Base-by-base conservation (phyloP, 2,113 vertebrate genomes). In the Tapirus terrestris region DNA sequence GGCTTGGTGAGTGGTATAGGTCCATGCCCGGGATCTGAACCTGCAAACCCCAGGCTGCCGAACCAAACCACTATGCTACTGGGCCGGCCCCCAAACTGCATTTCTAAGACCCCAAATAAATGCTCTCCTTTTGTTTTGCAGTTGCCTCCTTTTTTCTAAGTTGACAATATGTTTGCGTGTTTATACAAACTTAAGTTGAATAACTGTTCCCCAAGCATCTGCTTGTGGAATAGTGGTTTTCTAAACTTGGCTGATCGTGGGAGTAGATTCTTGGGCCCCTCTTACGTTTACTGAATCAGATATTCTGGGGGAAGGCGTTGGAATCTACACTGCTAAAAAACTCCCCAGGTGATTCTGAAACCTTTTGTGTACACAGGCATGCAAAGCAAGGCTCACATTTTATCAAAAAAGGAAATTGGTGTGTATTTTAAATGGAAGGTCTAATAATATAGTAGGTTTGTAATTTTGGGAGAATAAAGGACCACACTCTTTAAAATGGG, bases 191-290 rank as follows among this genome's bases (percentile, higher is more conserved):
- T 61, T 83, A 77, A 95, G 61, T 65, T 89, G 63, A 89, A 23
- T 96, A 94, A 72, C 39, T 91, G 31, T 70, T 94, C 60, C 67
- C 67, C 68, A 75, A 43, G 48, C 48, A 68, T 96, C 68, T 94
- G 63, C 72, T 94, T 96, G 63, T 73, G 39, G 39, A 85, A 81
- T 89, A 89, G 60, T 82, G 45, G n/a, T 92, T 90, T 96, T 96
- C 63, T 65, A 89, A 94, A 92, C 75, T 72, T 96, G 48, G 13
- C 39, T 79, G 73, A 85, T 80, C 1, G 0, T 89, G 68, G 84
- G 45, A 92, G n/a, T 77, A 94, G 63, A 58, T 95, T 86, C 48
- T 92, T 96, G 16, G 39, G 27, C 27, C 77, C 72, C 73, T 89
- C 33, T 79, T 87, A 51, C 87, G 36, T 89, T 92, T 92, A 77